phyloP scores from a whole-genome alignment of 2,113 vertebrate species.

The Nettapus auritus region DNA sequence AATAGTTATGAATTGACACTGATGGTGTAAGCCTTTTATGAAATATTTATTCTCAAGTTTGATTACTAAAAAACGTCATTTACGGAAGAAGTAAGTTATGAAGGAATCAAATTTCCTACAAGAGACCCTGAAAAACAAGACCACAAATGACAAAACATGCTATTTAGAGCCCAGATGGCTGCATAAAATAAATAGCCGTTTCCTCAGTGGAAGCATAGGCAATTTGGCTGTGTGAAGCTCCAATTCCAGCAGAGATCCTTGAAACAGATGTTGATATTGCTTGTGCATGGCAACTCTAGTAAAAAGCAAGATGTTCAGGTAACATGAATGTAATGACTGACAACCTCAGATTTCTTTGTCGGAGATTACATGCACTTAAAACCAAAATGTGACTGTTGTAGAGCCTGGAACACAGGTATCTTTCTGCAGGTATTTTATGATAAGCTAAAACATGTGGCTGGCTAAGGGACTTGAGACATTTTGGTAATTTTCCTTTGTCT shows the following conservation, averaged over 20 bases:
- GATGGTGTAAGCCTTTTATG: constrained; percentile 44
- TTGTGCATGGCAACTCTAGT: constrained; percentile 77
- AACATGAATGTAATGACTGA: constrained; percentile 57
- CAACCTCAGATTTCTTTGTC: constrained; percentile 43
- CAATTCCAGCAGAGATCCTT: constrained; percentile 81
- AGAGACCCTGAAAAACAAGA: constrained; percentile 74
- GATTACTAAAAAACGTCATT: constrained; percentile 27
- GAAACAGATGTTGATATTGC: constrained; percentile 86
- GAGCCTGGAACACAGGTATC: background rate
- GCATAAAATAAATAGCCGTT: constrained; percentile 85
- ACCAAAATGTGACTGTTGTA: background rate
- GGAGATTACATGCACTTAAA: constrained; percentile 17
- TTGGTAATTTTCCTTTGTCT: background rate
- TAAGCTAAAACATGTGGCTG: background rate
- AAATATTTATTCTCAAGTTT: constrained; percentile 56
- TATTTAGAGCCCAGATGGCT: constrained; percentile 84
- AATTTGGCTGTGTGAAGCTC: constrained; percentile 82
- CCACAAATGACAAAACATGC: constrained; percentile 78
- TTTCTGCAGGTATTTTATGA: background rate
- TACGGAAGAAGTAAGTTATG: constrained; percentile 63
- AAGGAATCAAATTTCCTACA: constrained; percentile 73
- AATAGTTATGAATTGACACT: constrained; percentile 62
- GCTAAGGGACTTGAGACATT: background rate
- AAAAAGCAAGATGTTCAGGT: constrained; percentile 83
- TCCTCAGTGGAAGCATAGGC: constrained; percentile 80